Evolutionary conservation across 2,113 vertebrate genomes (phyloP).

Genomic region (Thamnaconus septentrionalis): DNA sequence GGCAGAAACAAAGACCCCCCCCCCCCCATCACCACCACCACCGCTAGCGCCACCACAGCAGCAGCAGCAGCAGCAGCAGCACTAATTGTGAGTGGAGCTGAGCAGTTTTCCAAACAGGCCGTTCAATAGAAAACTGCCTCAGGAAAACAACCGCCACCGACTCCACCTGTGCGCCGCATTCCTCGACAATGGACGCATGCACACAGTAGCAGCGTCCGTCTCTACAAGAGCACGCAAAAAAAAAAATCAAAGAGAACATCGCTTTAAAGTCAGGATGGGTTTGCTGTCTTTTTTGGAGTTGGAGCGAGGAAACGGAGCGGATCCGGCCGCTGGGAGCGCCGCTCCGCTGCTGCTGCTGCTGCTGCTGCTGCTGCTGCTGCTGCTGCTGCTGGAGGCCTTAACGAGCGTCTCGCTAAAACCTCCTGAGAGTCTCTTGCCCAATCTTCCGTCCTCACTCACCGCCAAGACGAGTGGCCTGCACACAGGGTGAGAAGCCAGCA

Average conservation of each 20-base stretch:
- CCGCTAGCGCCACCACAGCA: no score
- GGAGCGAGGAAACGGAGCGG: conserved; percentile 58
- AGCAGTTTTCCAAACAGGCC: conserved; percentile 52
- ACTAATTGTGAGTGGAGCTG: conserved; percentile 41
- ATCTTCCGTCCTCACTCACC: conserved; percentile 56
- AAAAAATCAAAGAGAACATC: conserved; percentile 60
- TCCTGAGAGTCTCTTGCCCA: conserved; percentile 62
- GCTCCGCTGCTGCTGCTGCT: no score
- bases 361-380: conserved; percentile 72
- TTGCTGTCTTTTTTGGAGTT: no score
- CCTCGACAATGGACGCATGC: no score
- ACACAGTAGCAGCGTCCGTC: no score
- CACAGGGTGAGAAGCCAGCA: no score
- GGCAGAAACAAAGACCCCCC: conserved; percentile 33
- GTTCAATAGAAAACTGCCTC: background rate
- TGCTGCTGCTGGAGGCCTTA: conserved; percentile 70
- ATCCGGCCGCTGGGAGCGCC: conserved; percentile 65
- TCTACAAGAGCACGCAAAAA: no score
- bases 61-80: no score
- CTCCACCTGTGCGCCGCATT: background rate
- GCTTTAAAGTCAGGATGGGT: conserved; percentile 51
- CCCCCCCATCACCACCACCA: no score
- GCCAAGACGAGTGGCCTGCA: conserved; percentile 29
- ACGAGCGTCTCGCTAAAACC: conserved; percentile 71
- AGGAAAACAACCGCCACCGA: no score